Percentiles rank a stretch among this genome's conserved stretches.
phyloP scores from a whole-genome alignment of 1,140 invertebrate species.

The Coelopa frigida region DNA sequence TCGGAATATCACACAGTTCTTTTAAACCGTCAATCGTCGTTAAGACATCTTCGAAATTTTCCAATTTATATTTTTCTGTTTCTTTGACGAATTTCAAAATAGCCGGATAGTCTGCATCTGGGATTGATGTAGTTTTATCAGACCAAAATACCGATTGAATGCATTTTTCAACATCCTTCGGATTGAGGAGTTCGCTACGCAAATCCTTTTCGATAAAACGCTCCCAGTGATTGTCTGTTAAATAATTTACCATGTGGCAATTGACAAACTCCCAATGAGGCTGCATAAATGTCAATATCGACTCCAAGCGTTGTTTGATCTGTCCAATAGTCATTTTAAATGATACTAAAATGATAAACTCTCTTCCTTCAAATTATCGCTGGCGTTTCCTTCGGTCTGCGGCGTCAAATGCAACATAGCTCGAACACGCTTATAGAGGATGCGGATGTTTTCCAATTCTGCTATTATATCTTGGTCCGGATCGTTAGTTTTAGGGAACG shows the following conservation, averaged over 20 bases:
- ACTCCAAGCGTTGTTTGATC: constrained; percentile 47
- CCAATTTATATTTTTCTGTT: constrained; percentile 35
- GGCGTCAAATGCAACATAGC: constrained; percentile 49
- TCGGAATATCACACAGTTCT: constrained; percentile 18
- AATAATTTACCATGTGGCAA: constrained; percentile 74
- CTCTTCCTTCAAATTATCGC: neutral
- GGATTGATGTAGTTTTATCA: constrained; percentile 15
- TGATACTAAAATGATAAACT: constrained; percentile 24
- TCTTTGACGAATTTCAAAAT: constrained; percentile 35
- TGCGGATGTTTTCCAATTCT: constrained; percentile 55
- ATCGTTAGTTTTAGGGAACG: constrained; percentile 59
- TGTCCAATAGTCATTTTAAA: constrained; percentile 12
- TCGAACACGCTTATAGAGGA: constrained; percentile 60
- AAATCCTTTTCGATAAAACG: constrained; percentile 51
- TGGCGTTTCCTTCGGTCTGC: neutral
- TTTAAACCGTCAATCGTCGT: constrained; percentile 27
- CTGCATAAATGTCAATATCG: constrained; percentile 51
- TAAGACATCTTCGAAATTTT: constrained; percentile 44
- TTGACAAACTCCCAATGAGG: constrained; percentile 57
- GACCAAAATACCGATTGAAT: constrained; percentile 30
- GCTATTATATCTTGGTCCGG: constrained; percentile 56
- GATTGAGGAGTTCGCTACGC: constrained; percentile 45
- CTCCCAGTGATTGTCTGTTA: constrained; percentile 63
- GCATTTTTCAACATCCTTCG: constrained; percentile 16
- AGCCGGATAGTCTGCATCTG: constrained; percentile 10